Evolutionary conservation across 2,113 vertebrate genomes (phyloP).

Genomic region (Scytalopus superciliaris): DNA sequence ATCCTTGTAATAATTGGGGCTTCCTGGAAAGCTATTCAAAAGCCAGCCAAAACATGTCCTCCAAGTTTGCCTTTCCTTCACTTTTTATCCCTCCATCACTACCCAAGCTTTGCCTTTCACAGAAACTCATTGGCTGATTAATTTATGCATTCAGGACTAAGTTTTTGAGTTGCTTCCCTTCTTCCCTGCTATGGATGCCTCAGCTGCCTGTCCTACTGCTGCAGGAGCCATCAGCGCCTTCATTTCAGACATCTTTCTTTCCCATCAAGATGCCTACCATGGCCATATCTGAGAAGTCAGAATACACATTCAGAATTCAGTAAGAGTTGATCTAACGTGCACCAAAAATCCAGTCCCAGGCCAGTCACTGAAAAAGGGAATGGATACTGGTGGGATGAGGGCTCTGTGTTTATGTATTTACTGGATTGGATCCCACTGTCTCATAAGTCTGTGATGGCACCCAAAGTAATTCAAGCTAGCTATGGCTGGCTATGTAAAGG

Average conservation of each 20-base stretch:
- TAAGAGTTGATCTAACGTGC: background rate
- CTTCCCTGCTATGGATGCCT: background rate
- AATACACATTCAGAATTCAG: background rate
- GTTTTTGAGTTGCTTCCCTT: background rate
- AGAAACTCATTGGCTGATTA: background rate
- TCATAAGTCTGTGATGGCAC: background rate
- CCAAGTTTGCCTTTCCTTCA: background rate
- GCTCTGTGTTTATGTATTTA: background rate
- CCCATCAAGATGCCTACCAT: background rate
- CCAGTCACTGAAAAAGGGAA: background rate
- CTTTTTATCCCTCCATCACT: background rate
- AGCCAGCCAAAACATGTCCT: background rate
- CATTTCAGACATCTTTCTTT: rapidly evolving
- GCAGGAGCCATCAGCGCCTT: background rate
- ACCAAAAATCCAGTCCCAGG: background rate
- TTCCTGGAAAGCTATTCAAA: background rate
- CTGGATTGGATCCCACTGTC: background rate
- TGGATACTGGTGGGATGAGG: rapidly evolving
- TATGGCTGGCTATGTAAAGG: background rate
- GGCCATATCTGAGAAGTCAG: background rate
- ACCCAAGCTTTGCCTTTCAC: background rate
- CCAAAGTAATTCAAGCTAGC: background rate
- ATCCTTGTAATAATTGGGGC: background rate
- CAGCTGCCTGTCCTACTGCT: background rate
- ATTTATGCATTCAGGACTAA: background rate